phyloP scores from a whole-genome alignment of 1,140 invertebrate species.

The Tigriopus japonicus region DNA sequence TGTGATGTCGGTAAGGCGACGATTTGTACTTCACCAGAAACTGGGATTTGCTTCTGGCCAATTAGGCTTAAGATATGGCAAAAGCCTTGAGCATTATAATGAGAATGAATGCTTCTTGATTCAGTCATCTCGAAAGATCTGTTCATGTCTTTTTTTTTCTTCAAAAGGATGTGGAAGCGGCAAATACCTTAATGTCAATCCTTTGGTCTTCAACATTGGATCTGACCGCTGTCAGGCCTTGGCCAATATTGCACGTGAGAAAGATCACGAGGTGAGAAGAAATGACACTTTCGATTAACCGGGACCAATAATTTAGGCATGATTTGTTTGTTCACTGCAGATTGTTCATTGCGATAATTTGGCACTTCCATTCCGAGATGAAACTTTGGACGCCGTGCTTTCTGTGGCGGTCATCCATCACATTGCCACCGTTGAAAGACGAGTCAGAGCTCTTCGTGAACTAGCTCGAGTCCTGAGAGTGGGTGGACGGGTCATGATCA shows the following conservation, averaged over 20 bases:
- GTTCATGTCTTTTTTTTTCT: background rate
- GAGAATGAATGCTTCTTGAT: background rate
- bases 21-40: too few relatives aligned
- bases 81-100: background rate
- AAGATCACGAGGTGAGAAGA: slow-evolving; percentile 8
- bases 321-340: too few relatives aligned
- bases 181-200: slow-evolving; percentile 72
- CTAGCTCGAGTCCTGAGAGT: slow-evolving; percentile 67
- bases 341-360: slow-evolving; percentile 52
- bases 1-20: slow-evolving; percentile 65
- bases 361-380: slow-evolving; percentile 69
- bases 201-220: slow-evolving; percentile 61
- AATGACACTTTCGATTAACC: too few relatives aligned
- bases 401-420: slow-evolving; percentile 83
- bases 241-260: slow-evolving; percentile 47
- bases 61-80: too few relatives aligned
- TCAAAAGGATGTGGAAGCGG: slow-evolving; percentile 71
- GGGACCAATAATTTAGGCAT: too few relatives aligned
- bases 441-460: slow-evolving; percentile 66
- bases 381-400: slow-evolving; percentile 78
- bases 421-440: slow-evolving; percentile 71
- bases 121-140: background rate
- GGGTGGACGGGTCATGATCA: slow-evolving; percentile 76
- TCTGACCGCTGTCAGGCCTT: slow-evolving; percentile 64
- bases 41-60: too few relatives aligned